phyloP scores from a whole-genome alignment of 2,888 invertebrate species.

The Chesias legatella region DNA sequence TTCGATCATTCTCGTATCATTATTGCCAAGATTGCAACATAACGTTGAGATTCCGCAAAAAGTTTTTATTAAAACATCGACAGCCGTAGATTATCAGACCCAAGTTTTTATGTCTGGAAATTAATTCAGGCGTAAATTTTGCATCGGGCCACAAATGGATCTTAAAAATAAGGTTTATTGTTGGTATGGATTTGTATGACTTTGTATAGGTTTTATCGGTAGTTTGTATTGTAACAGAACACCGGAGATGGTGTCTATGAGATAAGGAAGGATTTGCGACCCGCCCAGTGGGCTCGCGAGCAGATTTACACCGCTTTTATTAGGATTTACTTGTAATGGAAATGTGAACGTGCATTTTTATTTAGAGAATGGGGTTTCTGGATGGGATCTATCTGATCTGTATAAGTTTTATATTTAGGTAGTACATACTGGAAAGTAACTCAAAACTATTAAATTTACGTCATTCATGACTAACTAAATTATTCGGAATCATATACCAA shows the following conservation, averaged over 20 bases:
- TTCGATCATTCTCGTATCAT: conserved; percentile 15
- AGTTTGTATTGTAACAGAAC: conserved; percentile 30
- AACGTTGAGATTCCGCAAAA: conserved; percentile 18
- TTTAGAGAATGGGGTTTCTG: neutral
- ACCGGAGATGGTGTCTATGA: conserved; percentile 31
- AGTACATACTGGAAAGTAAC: too few relatives aligned
- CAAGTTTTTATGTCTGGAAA: conserved; percentile 21
- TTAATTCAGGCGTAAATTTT: conserved; percentile 35
- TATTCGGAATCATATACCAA: too few relatives aligned
- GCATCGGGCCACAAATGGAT: conserved; percentile 28
- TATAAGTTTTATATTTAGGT: too few relatives aligned
- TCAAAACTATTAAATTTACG: too few relatives aligned
- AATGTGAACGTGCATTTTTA: conserved; percentile 4
- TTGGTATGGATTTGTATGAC: conserved; percentile 16
- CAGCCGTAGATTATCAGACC: conserved; percentile 19
- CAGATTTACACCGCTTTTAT: conserved; percentile 24
- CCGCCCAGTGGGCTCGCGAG: conserved; percentile 23
- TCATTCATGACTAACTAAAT: too few relatives aligned
- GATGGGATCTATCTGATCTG: too few relatives aligned
- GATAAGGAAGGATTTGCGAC: conserved; percentile 34
- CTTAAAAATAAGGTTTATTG: conserved; percentile 24
- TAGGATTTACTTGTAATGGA: conserved; percentile 21
- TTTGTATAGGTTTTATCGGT: conserved; percentile 28
- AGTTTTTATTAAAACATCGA: conserved; percentile 27
- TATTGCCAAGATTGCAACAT: conserved; percentile 15